These are phyloP conservation scores for Diadophis punctatus DNA, from an alignment of 2,113 vertebrate species.

Conservation along the genomic window DNA sequence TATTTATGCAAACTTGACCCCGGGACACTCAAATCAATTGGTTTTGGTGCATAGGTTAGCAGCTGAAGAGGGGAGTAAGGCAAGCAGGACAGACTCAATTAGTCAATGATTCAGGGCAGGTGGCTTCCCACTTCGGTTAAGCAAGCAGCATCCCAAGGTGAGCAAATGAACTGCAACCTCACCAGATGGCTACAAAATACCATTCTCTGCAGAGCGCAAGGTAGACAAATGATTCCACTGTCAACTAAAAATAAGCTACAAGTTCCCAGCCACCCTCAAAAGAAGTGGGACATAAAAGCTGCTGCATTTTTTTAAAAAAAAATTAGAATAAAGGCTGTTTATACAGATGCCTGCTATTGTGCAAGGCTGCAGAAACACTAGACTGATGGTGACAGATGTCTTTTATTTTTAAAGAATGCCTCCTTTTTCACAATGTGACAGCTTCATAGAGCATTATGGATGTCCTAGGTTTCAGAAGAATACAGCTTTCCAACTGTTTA, in stretches of 20 bases:
- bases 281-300: background rate
- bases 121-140: conserved; percentile 33
- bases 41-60: conserved; percentile 28
- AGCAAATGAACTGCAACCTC: conserved; percentile 24
- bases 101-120: conserved; percentile 44
- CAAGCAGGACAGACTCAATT: conserved; percentile 28
- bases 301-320: background rate
- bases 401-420: conserved; percentile 24
- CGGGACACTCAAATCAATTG: conserved; percentile 18
- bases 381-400: conserved; percentile 9
- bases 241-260: background rate
- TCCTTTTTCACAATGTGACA: background rate
- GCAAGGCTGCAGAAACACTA: background rate
- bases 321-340: conserved; percentile 8
- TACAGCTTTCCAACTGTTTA: background rate
- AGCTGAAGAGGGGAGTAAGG: conserved; percentile 15
- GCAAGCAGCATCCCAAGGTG: conserved; percentile 21
- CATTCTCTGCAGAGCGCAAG: conserved; percentile 4
- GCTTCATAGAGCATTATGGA: conserved; percentile 7
- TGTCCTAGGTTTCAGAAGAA: background rate
- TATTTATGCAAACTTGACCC: conserved; percentile 8
- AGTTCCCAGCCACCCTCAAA: conserved; percentile 3
- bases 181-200: conserved; percentile 27
- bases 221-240: conserved; percentile 6
- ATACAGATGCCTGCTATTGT: background rate